A percentile compares a stretch with the other conserved stretches of the same genome.
Conservation (phyloP, 2,797 vertebrate species). For the Anolis apletophallus region DNA sequence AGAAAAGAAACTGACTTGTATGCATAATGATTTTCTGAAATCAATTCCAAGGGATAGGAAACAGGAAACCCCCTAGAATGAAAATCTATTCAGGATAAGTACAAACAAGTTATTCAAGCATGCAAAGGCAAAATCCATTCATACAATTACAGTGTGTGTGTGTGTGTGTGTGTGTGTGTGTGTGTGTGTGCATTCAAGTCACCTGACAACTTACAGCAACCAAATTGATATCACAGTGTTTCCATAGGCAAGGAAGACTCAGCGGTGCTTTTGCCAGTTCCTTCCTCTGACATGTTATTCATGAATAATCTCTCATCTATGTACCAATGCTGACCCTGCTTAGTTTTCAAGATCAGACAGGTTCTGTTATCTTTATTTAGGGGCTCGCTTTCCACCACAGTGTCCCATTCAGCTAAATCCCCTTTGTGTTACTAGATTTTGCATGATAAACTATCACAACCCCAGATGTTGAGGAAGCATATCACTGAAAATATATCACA, state of each 20-base stretch:
- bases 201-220: too few species aligned
- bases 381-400: not conserved
- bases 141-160: not conserved
- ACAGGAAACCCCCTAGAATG: not conserved
- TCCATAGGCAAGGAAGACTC: too few species aligned
- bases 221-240: too few species aligned
- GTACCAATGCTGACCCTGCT: too few species aligned
- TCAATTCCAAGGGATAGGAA: not conserved
- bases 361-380: too few species aligned
- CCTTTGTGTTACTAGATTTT: not conserved
- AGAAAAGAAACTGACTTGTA: not conserved
- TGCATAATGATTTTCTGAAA: not conserved
- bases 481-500: not conserved
- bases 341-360: too few species aligned
- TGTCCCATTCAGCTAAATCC: too few species aligned
- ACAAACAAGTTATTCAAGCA: not conserved
- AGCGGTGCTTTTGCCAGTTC: too few species aligned
- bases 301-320: too few species aligned
- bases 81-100: not conserved
- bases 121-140: not conserved
- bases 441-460: not conserved
- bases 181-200: not conserved
- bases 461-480: not conserved
- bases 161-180: too few species aligned
- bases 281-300: too few species aligned